A percentile compares a stretch with the other conserved stretches of the same genome.
Conservation (phyloP, 1,140 invertebrate genomes). For the Sminthurides bifidus region DNA sequence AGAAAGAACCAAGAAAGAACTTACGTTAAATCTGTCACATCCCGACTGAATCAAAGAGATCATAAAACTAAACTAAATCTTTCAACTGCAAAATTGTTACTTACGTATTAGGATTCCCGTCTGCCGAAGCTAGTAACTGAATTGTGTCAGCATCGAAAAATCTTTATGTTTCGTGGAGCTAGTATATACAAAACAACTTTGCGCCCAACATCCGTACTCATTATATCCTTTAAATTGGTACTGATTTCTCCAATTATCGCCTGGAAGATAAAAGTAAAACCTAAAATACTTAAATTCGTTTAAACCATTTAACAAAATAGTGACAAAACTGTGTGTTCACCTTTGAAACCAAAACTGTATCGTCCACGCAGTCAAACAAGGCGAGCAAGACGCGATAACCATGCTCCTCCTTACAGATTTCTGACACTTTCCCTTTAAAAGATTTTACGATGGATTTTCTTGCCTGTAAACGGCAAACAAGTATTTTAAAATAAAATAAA, state of each 20-base stretch:
- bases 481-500: neutral
- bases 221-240: conserved; percentile 56
- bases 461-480: neutral
- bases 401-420: conserved; percentile 70
- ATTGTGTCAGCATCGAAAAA: conserved; percentile 61
- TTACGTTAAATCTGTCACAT: neutral
- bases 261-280: conserved; percentile 27
- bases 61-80: conserved; percentile 2
- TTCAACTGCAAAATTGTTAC: conserved; percentile 36
- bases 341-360: conserved; percentile 80
- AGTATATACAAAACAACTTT: conserved; percentile 69
- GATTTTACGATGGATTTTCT: conserved; percentile 38
- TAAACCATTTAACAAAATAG: conserved; percentile 48
- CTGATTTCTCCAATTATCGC: conserved; percentile 58
- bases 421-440: conserved; percentile 69
- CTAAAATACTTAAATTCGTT: conserved; percentile 35
- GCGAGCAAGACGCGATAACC: conserved; percentile 70
- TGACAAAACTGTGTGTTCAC: conserved; percentile 38
- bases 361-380: conserved; percentile 81
- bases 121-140: conserved; percentile 56
- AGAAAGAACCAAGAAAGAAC: neutral
- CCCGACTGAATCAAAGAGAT: too few species aligned
- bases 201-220: conserved; percentile 56
- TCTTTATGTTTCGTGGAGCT: conserved; percentile 56
- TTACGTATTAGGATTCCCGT: conserved; percentile 43